Base-by-base conservation (phyloP, 92 coral and sea anemone species). In the Parazoanthus swiftii region DNA sequence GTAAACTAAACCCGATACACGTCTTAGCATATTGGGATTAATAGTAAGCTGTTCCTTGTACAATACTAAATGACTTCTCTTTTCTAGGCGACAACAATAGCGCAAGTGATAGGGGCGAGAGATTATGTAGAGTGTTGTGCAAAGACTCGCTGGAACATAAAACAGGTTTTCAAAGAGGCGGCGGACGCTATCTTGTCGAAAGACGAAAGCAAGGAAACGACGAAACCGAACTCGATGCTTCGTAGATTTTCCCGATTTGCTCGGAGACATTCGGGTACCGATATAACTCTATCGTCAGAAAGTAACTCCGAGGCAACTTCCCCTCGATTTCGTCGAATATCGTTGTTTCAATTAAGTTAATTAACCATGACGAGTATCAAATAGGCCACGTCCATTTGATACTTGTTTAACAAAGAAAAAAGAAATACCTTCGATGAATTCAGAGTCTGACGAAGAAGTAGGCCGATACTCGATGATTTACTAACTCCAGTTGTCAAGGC, bases 111-210 rank as follows among this genome's bases (percentile, higher is more conserved):
- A 66, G 94, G 93, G 39, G 99, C 99, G 6, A 92, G 89, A 63
- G 94, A 88, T 1, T 97, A 97, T 89, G 92, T 97, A 21, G 99
- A 97, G 77, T 97, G 99, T 71, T 97, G 99, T 63, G 99, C 99
- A 36, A 97, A 97, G 81, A 97, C 98, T 1, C 90, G 98, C 59
- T 97, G 99, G 99, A 97, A 97, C 78, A 91, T 97, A 38, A 91
- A 91, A 67, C 94, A 92, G 56, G 99, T 97, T 26, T 97, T 97
- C 92, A 90, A 95, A 85, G 95, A 86, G 21, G 99, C 99, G 0
- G 99, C 99, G 7, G 98, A 91, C 70, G 98, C 99, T 13, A 97
- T 97, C 80, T 91, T 95, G 23, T 81, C 77, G 56, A 94, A 95
- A 79, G 95, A 85, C 84, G 91, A 89, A 42, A 88, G 76, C n/a